Base-by-base conservation (phyloP, 1,140 invertebrate species). In the Planococcus citri region DNA sequence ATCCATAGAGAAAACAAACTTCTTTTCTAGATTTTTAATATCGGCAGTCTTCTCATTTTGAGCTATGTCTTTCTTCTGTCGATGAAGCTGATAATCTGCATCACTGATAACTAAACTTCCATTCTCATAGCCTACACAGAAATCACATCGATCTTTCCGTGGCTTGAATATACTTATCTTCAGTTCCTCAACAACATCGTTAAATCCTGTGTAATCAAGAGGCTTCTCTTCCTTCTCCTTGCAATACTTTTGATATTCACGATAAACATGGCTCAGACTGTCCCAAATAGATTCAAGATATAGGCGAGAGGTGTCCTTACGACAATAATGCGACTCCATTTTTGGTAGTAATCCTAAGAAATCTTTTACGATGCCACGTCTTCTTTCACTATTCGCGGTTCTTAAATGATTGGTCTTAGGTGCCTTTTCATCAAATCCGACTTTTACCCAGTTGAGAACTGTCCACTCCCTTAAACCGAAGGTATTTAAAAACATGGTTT, bases 61-160 rank as follows among this genome's bases (percentile, higher is more conserved):
- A 33, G 76, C 74, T 33, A 68, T 17, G 0, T 73, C 70, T 73
- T 78, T 76, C 71, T 61, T 71, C 57, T 69, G 41, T 33, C 71
- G 37, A 73, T 77, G 76, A 70, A 70, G 60, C 68, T 73, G 69
- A 33, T 73, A 76, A 57, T 73, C 71, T 72, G 75, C 75, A 69
- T 76, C 72, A n/a, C 37, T 72, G 67, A n/a, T n/a, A n/a, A n/a
- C n/a, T n/a, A n/a, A n/a, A 78, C 70, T 77, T 71, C 72, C 73
- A 68, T 71, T 70, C 74, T 76, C 74, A 73, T 72, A 73, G 68
- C 27, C 60, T 70, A 72, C 74, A 73, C 76, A 78, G n/a, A 74
- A 69, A 27, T 78, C 76, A 71, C 77, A 79, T 24, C 74, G 72
- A 73, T 78, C 77, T 73, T 79, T 79, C 72, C 74, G 75, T 9